Conservation (phyloP, 2,797 vertebrate genomes). For the Podarcis siculus region DNA sequence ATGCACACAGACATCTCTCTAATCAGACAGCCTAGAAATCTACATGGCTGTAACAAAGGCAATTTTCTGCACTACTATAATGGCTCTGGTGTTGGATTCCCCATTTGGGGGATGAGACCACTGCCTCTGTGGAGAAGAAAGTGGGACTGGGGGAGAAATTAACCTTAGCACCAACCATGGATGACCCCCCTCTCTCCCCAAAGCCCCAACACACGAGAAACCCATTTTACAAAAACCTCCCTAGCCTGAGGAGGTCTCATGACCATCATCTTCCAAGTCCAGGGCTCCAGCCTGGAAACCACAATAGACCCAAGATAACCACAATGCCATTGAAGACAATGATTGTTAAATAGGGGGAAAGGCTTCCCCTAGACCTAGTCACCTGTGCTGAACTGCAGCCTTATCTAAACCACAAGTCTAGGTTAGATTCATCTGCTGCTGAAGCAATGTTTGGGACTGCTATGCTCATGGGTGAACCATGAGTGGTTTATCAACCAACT, state of each 20-base stretch:
- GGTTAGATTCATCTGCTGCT: neutral
- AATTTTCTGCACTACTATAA: neutral
- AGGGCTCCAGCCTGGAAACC: neutral
- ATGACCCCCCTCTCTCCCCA: neutral
- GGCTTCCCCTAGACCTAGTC: no score
- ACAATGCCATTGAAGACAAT: neutral
- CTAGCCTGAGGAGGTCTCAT: neutral
- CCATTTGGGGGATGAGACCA: neutral
- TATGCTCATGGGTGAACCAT: neutral
- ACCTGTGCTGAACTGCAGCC: neutral
- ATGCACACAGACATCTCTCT: slow-evolving; percentile 16
- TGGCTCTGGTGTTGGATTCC: neutral
- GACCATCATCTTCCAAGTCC: neutral
- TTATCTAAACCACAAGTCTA: neutral
- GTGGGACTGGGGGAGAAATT: neutral
- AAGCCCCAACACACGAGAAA: neutral
- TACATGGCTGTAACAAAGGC: neutral
- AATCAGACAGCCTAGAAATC: neutral
- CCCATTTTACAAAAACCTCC: neutral
- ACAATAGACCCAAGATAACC: neutral
- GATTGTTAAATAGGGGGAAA: neutral
- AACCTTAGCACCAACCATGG: neutral
- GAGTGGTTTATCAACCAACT: no score
- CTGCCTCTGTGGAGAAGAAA: neutral
- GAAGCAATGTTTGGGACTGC: neutral